Conservation (phyloP, 2,113 vertebrate genomes). For the Odocoileus virginianus region DNA sequence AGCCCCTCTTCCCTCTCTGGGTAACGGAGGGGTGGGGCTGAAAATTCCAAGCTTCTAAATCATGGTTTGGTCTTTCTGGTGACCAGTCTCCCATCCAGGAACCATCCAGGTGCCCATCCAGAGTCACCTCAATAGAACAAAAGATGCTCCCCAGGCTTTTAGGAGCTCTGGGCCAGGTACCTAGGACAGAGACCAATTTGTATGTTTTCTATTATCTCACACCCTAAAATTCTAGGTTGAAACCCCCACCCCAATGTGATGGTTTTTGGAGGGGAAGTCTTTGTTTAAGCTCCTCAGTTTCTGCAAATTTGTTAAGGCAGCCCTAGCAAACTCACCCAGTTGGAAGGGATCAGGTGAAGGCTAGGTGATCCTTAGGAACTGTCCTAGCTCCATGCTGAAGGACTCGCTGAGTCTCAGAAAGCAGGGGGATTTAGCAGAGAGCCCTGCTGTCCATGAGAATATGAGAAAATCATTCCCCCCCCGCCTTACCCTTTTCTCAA, state of each 20-base stretch:
- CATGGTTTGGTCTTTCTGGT: background rate
- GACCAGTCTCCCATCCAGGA: background rate
- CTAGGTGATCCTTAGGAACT: background rate
- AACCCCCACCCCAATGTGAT: background rate
- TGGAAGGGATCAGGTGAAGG: background rate
- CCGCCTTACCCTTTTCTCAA: background rate
- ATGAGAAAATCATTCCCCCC: rapidly evolving
- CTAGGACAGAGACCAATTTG: background rate
- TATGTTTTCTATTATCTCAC: background rate
- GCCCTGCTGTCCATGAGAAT: background rate
- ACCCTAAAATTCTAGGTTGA: background rate
- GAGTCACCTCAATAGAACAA: background rate
- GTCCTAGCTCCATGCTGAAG: too few relatives aligned
- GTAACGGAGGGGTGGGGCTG: background rate
- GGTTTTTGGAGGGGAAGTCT: background rate
- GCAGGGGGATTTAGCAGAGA: too few relatives aligned
- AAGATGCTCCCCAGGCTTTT: background rate
- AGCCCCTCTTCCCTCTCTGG: background rate
- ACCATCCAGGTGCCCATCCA: background rate
- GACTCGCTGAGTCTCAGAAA: background rate
- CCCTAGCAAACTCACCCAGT: background rate
- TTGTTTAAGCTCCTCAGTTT: background rate
- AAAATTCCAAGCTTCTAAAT: background rate
- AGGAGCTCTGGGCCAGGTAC: background rate
- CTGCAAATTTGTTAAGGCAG: background rate